Evolutionary conservation across 2,113 vertebrate genomes (phyloP).

Genomic region (Taurulus bubalis): DNA sequence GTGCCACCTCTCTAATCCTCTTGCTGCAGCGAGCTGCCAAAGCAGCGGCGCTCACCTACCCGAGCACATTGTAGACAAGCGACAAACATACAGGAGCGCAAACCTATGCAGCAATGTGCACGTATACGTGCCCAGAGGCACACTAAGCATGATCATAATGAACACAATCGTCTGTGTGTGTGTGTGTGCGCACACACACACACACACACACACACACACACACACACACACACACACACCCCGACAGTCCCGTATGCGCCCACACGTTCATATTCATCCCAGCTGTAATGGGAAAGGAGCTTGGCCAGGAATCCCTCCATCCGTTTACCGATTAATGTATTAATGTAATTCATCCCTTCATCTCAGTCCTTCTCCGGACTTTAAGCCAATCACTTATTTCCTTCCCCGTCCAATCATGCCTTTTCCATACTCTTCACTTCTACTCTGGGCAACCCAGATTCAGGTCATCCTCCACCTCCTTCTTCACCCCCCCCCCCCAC

Average conservation of each 20-base stretch:
- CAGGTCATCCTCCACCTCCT: not conserved
- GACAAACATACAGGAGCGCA: not conserved
- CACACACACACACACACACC: slow-evolving; percentile 17
- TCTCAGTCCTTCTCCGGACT: slow-evolving; percentile 15
- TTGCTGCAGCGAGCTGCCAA: slow-evolving; percentile 65
- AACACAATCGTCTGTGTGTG: slow-evolving; percentile 13
- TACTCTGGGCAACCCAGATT: slow-evolving; percentile 17
- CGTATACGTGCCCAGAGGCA: slow-evolving; percentile 22
- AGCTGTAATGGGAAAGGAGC: slow-evolving; percentile 46
- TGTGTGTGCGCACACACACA: slow-evolving; percentile 13
- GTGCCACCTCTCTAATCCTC: slow-evolving; percentile 71
- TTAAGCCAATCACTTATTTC: slow-evolving; percentile 26
- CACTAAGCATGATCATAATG: slow-evolving; percentile 29
- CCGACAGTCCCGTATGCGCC: slow-evolving; percentile 31
- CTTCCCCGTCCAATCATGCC: slow-evolving; percentile 1
- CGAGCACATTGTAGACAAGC: slow-evolving; percentile 17
- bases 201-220: slow-evolving; percentile 17
- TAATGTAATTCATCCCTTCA: slow-evolving; percentile 48
- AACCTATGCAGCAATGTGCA: not conserved
- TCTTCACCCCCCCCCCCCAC: not conserved
- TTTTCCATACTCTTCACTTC: not conserved
- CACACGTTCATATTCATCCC: slow-evolving; percentile 44
- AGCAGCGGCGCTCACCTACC: slow-evolving; percentile 52
- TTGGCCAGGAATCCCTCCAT: slow-evolving; percentile 50
- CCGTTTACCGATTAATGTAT: slow-evolving; percentile 50